Evolutionary conservation across 2,888 invertebrate genomes (phyloP).

Genomic region (Noctua fimbriata): DNA sequence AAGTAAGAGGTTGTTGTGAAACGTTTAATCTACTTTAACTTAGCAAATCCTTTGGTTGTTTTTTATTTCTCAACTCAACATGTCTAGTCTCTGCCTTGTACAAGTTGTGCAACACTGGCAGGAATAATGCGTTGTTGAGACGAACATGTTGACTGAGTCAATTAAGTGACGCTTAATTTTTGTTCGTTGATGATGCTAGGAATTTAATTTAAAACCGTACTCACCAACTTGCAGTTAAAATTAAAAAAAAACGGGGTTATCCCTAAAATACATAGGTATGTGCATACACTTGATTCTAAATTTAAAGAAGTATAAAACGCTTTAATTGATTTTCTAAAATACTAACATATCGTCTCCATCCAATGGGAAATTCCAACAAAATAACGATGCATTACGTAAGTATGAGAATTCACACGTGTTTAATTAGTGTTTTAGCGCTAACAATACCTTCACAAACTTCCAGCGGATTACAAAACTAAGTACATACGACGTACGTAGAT

Average conservation of each 20-base stretch:
- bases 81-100: too few species aligned
- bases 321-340: neutral
- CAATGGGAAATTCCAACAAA: neutral
- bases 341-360: neutral
- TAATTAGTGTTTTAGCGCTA: conserved; percentile 26
- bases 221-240: neutral
- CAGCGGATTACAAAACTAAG: conserved; percentile 28
- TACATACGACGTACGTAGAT: neutral
- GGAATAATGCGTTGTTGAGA: neutral
- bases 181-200: neutral
- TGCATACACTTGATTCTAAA: neutral
- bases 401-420: conserved; percentile 1
- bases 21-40: too few species aligned
- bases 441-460: conserved; percentile 13
- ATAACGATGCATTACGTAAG: neutral
- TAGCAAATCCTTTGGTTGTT: too few species aligned
- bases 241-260: too few species aligned
- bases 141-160: neutral
- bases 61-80: too few species aligned
- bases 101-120: too few species aligned
- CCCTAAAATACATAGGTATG: too few species aligned
- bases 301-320: neutral
- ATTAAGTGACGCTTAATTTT: neutral
- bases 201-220: neutral
- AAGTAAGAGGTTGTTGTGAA: too few species aligned